Percentiles rank a stretch among this genome's conserved stretches.
Evolutionary conservation across 1,140 invertebrate species (phyloP).

Genomic region (Nymphalis io): DNA sequence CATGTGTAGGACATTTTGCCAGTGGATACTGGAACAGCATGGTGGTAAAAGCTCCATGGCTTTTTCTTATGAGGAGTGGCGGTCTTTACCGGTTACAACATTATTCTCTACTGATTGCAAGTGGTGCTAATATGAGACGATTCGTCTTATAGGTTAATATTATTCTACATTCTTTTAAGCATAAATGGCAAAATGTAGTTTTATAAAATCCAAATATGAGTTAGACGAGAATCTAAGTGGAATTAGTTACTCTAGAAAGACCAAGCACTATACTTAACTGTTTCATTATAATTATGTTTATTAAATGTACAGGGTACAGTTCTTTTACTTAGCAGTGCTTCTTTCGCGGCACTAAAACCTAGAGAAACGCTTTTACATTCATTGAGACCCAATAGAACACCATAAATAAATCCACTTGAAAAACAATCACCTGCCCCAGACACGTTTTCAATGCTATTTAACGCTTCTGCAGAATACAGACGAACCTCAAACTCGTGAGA

Average conservation of each 20-base stretch:
- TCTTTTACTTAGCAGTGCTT: constrained; percentile 75
- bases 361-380: constrained; percentile 80
- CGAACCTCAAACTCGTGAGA: constrained; percentile 43
- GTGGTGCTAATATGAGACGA: too few species aligned
- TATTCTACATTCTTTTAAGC: too few species aligned
- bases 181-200: too few species aligned
- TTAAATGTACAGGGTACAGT: constrained; percentile 74
- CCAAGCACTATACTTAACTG: constrained; percentile 15
- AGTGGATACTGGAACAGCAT: too few species aligned
- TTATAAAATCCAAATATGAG: neutral
- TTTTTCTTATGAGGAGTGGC: too few species aligned
- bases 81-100: too few species aligned
- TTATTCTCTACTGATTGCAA: too few species aligned
- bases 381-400: constrained; percentile 68
- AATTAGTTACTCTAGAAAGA: neutral
- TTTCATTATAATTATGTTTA: constrained; percentile 9
- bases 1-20: too few species aligned
- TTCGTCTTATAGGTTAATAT: too few species aligned
- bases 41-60: too few species aligned
- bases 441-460: constrained; percentile 81
- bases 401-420: constrained; percentile 82
- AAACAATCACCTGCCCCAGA: constrained; percentile 86
- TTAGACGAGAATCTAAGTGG: too few species aligned
- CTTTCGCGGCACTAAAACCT: constrained; percentile 81
- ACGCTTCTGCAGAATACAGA: constrained; percentile 73